Evolutionary conservation across 1,140 invertebrate species (phyloP), one percentile per base, ranked within the genome.

Genomic region (Brachystomella parvula): DNA sequence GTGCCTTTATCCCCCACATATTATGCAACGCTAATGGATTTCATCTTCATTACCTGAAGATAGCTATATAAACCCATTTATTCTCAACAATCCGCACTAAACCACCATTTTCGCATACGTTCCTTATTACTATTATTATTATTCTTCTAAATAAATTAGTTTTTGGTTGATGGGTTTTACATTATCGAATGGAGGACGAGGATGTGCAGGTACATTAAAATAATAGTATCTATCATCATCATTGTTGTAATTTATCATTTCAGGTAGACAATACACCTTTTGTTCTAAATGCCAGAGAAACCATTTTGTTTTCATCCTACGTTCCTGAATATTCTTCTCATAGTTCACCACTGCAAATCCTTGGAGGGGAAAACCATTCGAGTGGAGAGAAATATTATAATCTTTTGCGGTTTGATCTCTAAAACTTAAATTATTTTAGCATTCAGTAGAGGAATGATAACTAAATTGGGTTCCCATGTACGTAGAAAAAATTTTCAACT

Each of bases 11-110:
- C 44, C 24, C 29, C 58, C 58, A 60, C 58, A 24, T 32, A 26
- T 60, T 32, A 35, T 60, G 58, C 24, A 53, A 53, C 15, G 24
- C 15, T 53, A 53, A 53, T 53, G 49, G 49, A 53, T 53, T 53
- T 53, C 49, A 24, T 53, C 49, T 53, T 53, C 49, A 53, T 53
- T 53, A 53, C 49, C 12, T 53, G 3, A 12, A 9, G 24, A 53
- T 24, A 53, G 24, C 49, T 17, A 19, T 53, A 39, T 9, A 9
- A 6, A 39, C 6, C 6, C 35, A 9, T 39, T 39, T 39, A 6
- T 19, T 39, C n/a, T n/a, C n/a, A n/a, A n/a, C n/a, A n/a, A n/a
- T n/a, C n/a, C n/a, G n/a, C n/a, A n/a, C n/a, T n/a, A n/a, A n/a
- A 39, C 19, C 6, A 9, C 6, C 35, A 9, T 39, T 39, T 39